phyloP scores from a whole-genome alignment of 2,113 vertebrate genomes.

The Semnopithecus entellus region DNA sequence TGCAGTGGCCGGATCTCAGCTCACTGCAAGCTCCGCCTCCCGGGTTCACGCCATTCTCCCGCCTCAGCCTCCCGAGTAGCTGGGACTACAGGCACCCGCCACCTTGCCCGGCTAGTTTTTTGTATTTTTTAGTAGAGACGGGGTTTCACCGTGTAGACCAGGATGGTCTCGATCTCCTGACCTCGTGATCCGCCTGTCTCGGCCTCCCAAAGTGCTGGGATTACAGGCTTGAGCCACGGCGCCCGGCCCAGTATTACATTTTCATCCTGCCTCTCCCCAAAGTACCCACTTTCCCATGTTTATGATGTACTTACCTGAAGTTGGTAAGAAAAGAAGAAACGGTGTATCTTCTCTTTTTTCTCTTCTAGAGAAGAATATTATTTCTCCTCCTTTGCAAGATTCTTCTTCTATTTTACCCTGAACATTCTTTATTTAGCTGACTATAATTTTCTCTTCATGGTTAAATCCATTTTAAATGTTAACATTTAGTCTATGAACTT shows the following conservation, averaged over 20 bases:
- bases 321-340: not conserved
- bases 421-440: not conserved
- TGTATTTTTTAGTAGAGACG: no score
- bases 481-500: not conserved
- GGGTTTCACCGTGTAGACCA: no score
- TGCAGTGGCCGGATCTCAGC: no score
- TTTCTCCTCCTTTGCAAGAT: not conserved
- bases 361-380: not conserved
- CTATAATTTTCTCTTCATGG: not conserved
- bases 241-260: not conserved
- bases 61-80: no score
- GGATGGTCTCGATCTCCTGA: no score
- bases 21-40: no score
- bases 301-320: not conserved
- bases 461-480: not conserved
- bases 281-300: not conserved
- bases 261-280: not conserved
- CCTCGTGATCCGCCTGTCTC: no score
- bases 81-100: no score
- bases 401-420: not conserved
- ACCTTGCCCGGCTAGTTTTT: no score
- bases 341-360: not conserved
- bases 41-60: no score
- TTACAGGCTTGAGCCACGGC: no score
- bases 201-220: no score